Base-by-base conservation (phyloP, 2,888 invertebrate genomes). In the Mayetiola destructor region DNA sequence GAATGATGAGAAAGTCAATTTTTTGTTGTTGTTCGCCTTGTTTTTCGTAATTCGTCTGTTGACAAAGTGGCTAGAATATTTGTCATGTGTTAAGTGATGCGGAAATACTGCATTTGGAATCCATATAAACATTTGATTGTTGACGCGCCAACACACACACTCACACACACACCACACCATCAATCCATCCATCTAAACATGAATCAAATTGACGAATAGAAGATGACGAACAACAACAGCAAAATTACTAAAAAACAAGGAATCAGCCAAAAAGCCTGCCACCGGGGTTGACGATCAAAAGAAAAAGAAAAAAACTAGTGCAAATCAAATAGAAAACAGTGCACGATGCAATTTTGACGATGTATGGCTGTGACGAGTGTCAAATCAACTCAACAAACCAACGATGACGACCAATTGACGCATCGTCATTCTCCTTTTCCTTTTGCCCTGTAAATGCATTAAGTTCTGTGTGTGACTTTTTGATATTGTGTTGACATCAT, bases 1-100 rank as follows among this genome's bases (percentile, higher is more conserved):
- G 27, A 48, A 27, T 48, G 48, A 48, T 48, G 48, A 48, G 48
- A 48, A 48, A 48, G 48, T 48, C 48, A 48, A 48, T 48, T 48
- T 48, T 48, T 6, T n/a, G n/a, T n/a, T n/a, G n/a, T n/a, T n/a
- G n/a, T n/a, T n/a, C n/a, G n/a, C n/a, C n/a, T n/a, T n/a, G n/a
- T n/a, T n/a, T n/a, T n/a, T n/a, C n/a, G n/a, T n/a, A n/a, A n/a
- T n/a, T n/a, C n/a, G n/a, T n/a, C 2, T 48, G 48, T 48, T 48
- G 48, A 48, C 48, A 48, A n/a, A 48, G 27, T 48, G 27, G 27
- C n/a, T 48, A n/a, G n/a, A 48, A 48, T 48, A 48, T 48, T 48
- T 48, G 27, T 48, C 48, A 48, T 48, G 27, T n/a, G 48, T 48
- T 48, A 48, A 48, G 48, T 27, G 48, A 48, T 48, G 48, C 48